These are phyloP conservation scores for Coelopa frigida DNA, from an alignment of 1,140 invertebrate genomes.

Conservation along the genomic window DNA sequence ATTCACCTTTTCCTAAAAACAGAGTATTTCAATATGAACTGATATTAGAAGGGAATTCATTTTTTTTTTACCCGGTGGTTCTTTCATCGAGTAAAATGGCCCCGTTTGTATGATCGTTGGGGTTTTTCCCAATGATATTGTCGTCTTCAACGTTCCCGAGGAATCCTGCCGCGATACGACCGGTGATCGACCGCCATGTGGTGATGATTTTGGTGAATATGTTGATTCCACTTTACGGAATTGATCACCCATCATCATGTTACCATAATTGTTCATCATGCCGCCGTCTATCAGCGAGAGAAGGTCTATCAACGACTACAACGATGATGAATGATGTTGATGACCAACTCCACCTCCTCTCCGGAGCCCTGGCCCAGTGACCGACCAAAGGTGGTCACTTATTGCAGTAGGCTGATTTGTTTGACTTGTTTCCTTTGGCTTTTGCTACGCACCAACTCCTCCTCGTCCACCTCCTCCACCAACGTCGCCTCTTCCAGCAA, in stretches of 20 bases:
- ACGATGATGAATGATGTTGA: no score
- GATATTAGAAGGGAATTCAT: not conserved
- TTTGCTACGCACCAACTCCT: no score
- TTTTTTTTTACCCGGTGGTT: constrained; percentile 70
- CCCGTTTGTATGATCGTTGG: constrained; percentile 94
- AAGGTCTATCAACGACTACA: no score
- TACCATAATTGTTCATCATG: constrained; percentile 47
- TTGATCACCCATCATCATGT: constrained; percentile 85
- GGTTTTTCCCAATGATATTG: constrained; percentile 92
- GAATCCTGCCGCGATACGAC: constrained; percentile 91
- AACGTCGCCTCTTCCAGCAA: no score
- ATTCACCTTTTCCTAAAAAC: constrained; percentile 78
- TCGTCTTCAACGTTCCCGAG: constrained; percentile 94
- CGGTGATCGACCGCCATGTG: constrained; percentile 81
- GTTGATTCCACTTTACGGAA: constrained; percentile 78
- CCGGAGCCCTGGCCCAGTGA: no score
- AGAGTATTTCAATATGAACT: not conserved
- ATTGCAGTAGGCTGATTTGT: no score
- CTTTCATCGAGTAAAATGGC: constrained; percentile 97
- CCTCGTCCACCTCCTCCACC: no score
- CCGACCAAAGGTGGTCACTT: no score
- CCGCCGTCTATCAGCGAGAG: no score
- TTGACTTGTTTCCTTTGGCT: no score
- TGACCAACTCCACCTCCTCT: no score
- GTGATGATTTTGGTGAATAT: constrained; percentile 92